These are phyloP conservation scores for Netelia melanura DNA, from an alignment of 2,888 invertebrate genomes.

Conservation along the genomic window DNA sequence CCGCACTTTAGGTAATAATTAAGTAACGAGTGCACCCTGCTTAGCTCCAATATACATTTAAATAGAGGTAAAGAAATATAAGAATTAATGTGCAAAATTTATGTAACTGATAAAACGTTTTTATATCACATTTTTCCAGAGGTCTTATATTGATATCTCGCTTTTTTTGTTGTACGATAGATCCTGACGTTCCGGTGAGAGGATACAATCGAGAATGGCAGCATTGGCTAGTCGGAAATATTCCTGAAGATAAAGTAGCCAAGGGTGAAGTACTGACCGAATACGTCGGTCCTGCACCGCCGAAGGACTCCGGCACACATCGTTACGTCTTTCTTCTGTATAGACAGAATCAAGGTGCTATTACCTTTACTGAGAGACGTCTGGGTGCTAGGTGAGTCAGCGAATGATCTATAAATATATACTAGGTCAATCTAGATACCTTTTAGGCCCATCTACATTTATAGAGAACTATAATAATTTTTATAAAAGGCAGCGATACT, in stretches of 20 bases:
- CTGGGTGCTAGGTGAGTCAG: constrained; percentile 77
- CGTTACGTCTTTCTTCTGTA: constrained; percentile 83
- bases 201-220: constrained; percentile 82
- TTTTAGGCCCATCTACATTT: background rate
- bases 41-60: no score
- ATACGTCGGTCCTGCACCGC: constrained; percentile 83
- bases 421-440: background rate
- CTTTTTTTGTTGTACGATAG: constrained; percentile 68
- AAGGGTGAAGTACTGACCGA: constrained; percentile 83
- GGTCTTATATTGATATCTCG: background rate
- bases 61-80: background rate
- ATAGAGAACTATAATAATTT: constrained; percentile 21
- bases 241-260: constrained; percentile 82
- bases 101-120: background rate
- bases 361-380: constrained; percentile 82
- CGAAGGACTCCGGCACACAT: constrained; percentile 79
- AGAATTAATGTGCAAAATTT: background rate
- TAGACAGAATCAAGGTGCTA: constrained; percentile 83
- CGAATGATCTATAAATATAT: background rate
- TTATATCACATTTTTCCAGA: background rate
- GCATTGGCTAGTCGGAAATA: constrained; percentile 84
- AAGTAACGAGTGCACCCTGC: no score
- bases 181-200: constrained; percentile 81
- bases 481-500: background rate
- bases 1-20: no score